Evolutionary conservation across 2,888 invertebrate genomes (phyloP), one percentile per base, ranked within the genome.

Genomic region (Prenolepis imparis): DNA sequence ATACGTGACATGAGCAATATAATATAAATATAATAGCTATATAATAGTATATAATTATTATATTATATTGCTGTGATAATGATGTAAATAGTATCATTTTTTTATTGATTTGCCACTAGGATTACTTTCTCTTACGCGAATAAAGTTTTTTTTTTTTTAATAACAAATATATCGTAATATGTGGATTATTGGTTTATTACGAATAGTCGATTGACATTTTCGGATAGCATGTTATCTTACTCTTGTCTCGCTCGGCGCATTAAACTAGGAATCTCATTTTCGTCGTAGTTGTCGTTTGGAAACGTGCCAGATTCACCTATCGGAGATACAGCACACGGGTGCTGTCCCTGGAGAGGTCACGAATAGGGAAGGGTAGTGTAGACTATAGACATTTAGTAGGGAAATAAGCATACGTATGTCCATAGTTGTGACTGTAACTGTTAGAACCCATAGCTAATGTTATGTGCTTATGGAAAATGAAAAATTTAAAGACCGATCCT

Each of bases 231-330:
- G 66, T 75, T 75, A 39, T n/a, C 66, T 66, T 52, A 12, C 18
- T 9, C 32, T 41, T 41, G 44, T 63, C 63, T 32, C 36, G 63
- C 32, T 32, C 41, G 57, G 24, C 78, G 63, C 80, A 82, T 88
- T 82, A 70, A 84, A 81, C 74, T 72, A 72, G 84, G 70, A 87
- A 87, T 88, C 88, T 86, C 85, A 86, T 90, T 89, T 83, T 88
- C 88, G 77, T 74, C 88, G 59, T 88, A 74, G 75, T 32, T 70
- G 74, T 73, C 78, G 87, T 74, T 87, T 88, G 88, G 88, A 88
- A 74, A 6, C 77, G 11, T 36, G 88, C 88, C 88, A 88, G 78
- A 67, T 64, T 68, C 52, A 36, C 70, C 61, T 75, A 83, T 88
- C 72, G 68, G 77, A 70, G 75, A 83, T 80, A 83, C 52, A 75